Base-by-base conservation (phyloP, 2,797 vertebrate species). In the Mareca strepera region DNA sequence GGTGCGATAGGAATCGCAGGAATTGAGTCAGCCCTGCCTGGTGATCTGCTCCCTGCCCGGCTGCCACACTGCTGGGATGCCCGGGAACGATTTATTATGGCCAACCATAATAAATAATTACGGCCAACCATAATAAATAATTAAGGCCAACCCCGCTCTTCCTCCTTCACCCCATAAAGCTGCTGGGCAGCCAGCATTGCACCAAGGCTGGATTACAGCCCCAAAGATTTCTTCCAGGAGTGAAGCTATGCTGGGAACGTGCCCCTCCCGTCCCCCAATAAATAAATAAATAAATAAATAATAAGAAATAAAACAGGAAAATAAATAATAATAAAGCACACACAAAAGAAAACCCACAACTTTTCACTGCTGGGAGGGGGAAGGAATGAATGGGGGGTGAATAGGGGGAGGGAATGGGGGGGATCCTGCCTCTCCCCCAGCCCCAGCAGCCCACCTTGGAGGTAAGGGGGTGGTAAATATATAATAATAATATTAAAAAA, bases 71-170 rank as follows among this genome's bases (percentile, higher is more conserved):
- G 44, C 52, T 31, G 92, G 82, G 35, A 53, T 41, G 81, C 86
- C 23, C 68, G 1, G 46, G 15, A 0, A 22, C 41, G 26, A 28
- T 48, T 68, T 18, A 50, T 25, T 1, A 6, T 3, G 14, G 37
- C 43, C 43, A 43, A 43, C 43, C 43, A 43, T 43, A 43, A 43
- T 43, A 17, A 43, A 17, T 43, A 43, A 43, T 43, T 43, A 43
- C 4, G 7, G 41, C 41, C 41, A 43, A 43, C 41, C 41, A 43
- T 43, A 43, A 43, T 18, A 43, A 43, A 43, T 43, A 43, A 43
- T 43, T 43, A 43, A 4, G 50, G 22, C 52, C 78, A 55, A 44
- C 39, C 39, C 62, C 50, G 39, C 59, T 92, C 68, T 86, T 43
- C 52, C 53, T 23, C 75, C 18, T 58, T 7, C 22, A 13, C 68